phyloP scores from a whole-genome alignment of 1,140 invertebrate genomes.

The Eriocheir sinensis region DNA sequence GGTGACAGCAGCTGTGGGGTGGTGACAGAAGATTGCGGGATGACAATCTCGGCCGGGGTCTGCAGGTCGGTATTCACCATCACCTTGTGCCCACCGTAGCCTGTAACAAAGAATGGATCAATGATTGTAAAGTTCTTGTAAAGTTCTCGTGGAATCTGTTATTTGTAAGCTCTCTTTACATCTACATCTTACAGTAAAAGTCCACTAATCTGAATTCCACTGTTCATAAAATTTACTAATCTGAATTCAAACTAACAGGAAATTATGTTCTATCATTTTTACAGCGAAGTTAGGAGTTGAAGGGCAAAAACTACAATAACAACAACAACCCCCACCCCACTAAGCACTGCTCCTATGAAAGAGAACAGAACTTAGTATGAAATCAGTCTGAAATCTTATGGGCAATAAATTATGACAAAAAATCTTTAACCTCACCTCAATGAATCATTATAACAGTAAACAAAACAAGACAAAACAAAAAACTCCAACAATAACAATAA shows the following conservation, averaged over 20 bases:
- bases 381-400: neutral
- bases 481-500: neutral
- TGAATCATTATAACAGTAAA: neutral
- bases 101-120: neutral
- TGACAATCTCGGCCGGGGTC: constrained; percentile 51
- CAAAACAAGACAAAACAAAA: too few species aligned
- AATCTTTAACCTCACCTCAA: neutral
- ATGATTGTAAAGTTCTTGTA: neutral
- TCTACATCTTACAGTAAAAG: neutral
- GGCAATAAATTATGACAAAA: neutral
- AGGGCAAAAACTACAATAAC: neutral
- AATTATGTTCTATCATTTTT: neutral
- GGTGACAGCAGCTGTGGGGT: constrained; percentile 51
- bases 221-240: neutral
- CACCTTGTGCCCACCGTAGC: constrained; percentile 52
- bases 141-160: too few species aligned
- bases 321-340: neutral
- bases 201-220: neutral
- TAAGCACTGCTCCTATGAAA: neutral
- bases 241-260: neutral
- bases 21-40: constrained; percentile 31
- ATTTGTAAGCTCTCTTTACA: too few species aligned
- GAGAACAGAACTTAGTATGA: neutral
- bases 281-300: neutral
- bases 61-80: constrained; percentile 50